phyloP scores from a whole-genome alignment of 2,113 vertebrate species.

The Ageneiosus marmoratus region DNA sequence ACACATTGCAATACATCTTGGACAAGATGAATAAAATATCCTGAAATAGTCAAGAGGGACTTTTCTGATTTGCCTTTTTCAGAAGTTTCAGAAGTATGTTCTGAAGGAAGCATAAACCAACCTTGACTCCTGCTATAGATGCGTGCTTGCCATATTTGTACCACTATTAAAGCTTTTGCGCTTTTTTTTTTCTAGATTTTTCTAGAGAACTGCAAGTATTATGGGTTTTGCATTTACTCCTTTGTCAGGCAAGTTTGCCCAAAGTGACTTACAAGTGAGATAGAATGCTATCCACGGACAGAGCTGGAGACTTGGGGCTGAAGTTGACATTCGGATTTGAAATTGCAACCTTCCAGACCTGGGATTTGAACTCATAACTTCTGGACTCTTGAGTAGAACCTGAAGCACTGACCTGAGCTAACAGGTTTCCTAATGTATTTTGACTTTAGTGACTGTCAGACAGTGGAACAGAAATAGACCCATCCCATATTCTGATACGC shows the following conservation, averaged over 20 bases:
- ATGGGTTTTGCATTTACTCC: background rate
- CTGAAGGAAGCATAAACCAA: constrained; percentile 23
- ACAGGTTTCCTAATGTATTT: background rate
- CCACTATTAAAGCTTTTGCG: background rate
- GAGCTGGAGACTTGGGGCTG: background rate
- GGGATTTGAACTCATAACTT: constrained; percentile 14
- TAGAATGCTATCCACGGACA: background rate
- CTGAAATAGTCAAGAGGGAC: background rate
- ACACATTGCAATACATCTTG: background rate
- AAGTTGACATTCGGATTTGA: background rate
- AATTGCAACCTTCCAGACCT: background rate
- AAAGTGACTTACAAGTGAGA: constrained; percentile 1
- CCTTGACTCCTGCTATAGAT: background rate
- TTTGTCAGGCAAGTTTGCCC: background rate
- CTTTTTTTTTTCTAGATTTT: background rate
- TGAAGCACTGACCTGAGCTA: constrained; percentile 4
- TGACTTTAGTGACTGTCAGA: background rate
- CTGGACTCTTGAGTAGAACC: constrained; percentile 9
- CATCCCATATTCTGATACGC: background rate
- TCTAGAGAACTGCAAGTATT: background rate
- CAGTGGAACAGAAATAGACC: background rate
- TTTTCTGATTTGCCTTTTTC: background rate
- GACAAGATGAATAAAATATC: background rate
- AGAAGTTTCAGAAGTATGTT: background rate
- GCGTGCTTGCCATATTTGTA: constrained; percentile 22